These are phyloP conservation scores for Pagetopsis macropterus DNA, from an alignment of 2,797 vertebrate species.

Conservation along the genomic window DNA sequence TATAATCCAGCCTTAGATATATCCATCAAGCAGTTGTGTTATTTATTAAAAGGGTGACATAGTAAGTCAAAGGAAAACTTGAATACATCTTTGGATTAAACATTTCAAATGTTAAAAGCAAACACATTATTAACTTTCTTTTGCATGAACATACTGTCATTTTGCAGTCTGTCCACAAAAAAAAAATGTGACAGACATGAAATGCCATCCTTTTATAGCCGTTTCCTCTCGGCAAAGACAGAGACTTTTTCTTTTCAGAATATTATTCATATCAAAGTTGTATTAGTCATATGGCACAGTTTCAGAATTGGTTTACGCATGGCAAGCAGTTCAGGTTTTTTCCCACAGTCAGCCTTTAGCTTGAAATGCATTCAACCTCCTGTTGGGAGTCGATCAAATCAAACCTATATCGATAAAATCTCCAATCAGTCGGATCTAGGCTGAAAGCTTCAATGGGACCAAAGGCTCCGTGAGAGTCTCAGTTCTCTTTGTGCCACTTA, in stretches of 20 bases:
- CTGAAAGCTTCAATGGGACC: conserved; percentile 38
- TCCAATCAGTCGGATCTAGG: conserved; percentile 13
- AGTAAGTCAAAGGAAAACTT: background rate
- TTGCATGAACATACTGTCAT: background rate
- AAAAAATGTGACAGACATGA: background rate
- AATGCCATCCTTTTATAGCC: background rate
- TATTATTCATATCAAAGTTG: conserved; percentile 30
- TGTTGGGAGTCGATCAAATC: background rate
- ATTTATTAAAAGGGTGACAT: background rate
- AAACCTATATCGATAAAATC: background rate
- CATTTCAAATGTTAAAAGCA: background rate
- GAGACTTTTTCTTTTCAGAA: conserved; percentile 28
- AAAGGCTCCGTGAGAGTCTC: conserved; percentile 19
- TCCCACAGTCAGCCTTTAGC: conserved; percentile 30
- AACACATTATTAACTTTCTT: background rate
- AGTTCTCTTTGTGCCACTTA: conserved; percentile 27
- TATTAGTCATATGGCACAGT: conserved; percentile 52
- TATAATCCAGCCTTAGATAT: rapidly evolving
- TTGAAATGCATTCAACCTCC: conserved; percentile 18
- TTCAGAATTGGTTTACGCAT: conserved; percentile 40
- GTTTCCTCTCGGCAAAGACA: conserved; percentile 25
- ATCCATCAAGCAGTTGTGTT: background rate
- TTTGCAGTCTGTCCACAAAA: background rate
- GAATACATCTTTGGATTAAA: background rate
- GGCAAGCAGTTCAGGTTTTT: conserved; percentile 26